Base-by-base conservation (phyloP, 2,113 vertebrate genomes). In the Psittacus erithacus region DNA sequence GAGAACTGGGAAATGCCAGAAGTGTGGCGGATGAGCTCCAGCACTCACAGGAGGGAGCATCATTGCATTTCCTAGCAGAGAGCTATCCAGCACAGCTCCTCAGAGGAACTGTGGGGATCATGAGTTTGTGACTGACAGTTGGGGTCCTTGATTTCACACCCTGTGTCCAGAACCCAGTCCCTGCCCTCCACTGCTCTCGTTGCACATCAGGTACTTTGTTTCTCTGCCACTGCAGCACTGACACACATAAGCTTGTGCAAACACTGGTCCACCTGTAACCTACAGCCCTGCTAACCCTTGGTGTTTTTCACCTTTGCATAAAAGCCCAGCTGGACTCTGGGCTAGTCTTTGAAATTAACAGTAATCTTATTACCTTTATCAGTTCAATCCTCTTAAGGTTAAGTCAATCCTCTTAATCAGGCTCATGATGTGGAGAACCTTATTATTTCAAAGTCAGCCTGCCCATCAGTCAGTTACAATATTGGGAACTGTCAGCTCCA, bases 371-470 rank as follows among this genome's bases (percentile, higher is more conserved):
- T 96, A 92, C 87, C 82, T 93, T 96, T 94, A 94, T 97, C 96
- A 97, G 83, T 86, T 89, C 93, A 97, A 96, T 96, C 96, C 96
- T 96, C 94, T 97, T 96, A 95, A 91, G 93, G 95, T 89, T 79
- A 82, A 96, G 95, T 93, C 96, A 96, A 95, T 96, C 97, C 95
- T 93, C 86, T 96, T 97, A 94, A 96, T 95, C 80, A 91, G 91
- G 80, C 94, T 97, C 89, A 91, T 68, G 65, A 69, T 80, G 88
- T 82, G 89, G 87, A 81, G 95, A 84, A 84, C 91, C 84, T 91
- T 92, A 78, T 87, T 94, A 94, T 90, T 96, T 93, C 93, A 11
- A 35, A 81, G 92, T 96, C 94, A 82, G 16, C 93, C 74, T 92
- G 59, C 81, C 60, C 33, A 11, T 69, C 94, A 80, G 93, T 93